Evolutionary conservation across 2,113 vertebrate genomes (phyloP).

Genomic region (Mirounga angustirostris): DNA sequence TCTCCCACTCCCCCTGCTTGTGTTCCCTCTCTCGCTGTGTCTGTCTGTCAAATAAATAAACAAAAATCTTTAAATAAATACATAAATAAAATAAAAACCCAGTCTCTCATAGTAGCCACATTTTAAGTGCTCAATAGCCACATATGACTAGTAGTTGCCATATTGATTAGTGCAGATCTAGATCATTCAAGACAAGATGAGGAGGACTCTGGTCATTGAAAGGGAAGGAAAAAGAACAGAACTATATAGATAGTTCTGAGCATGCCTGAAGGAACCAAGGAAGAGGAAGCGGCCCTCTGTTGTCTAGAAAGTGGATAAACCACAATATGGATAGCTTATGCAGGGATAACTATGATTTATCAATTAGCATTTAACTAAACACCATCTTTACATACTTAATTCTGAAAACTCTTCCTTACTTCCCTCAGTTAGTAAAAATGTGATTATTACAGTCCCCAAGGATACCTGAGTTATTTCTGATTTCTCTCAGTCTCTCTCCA

Average conservation of each 20-base stretch:
- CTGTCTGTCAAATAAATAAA: too few species aligned
- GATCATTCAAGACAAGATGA: slow-evolving; percentile 5
- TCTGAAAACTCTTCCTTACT: background rate
- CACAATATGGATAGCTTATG: background rate
- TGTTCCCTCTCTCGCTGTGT: too few species aligned
- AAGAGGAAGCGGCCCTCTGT: slow-evolving; percentile 16
- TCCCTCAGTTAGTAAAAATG: background rate
- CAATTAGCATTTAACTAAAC: slow-evolving; percentile 41
- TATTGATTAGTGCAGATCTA: background rate
- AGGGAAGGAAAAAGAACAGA: background rate
- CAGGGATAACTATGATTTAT: background rate
- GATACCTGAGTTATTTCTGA: slow-evolving; percentile 14
- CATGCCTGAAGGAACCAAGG: background rate
- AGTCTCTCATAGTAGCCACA: background rate
- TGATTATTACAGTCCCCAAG: slow-evolving; percentile 21
- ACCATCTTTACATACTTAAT: background rate
- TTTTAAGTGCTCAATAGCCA: slow-evolving; percentile 3
- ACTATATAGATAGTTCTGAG: slow-evolving; percentile 13
- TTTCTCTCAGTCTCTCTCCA: background rate
- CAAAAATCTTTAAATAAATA: too few species aligned
- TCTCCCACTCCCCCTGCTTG: too few species aligned
- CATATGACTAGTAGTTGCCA: background rate
- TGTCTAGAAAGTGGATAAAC: slow-evolving; percentile 17
- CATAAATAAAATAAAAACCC: slow-evolving; percentile 10
- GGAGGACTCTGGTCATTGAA: background rate